A percentile compares a stretch with the other conserved stretches of the same genome.
Conservation (phyloP, 2,888 invertebrate genomes). For the Watsonalla cultraria region DNA sequence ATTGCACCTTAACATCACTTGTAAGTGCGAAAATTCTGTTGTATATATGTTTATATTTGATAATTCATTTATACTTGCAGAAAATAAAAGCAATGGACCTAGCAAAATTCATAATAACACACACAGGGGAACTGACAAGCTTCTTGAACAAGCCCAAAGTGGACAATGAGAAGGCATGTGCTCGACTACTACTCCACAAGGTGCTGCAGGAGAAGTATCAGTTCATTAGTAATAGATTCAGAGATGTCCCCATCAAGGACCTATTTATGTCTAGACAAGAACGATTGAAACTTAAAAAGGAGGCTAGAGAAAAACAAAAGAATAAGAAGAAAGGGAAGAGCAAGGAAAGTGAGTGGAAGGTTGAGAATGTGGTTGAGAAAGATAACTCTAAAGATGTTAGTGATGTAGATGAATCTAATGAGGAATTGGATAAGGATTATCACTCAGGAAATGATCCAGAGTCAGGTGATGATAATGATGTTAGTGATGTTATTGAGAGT, state of each 20-base stretch:
- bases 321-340: conserved; percentile 44
- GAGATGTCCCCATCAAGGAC: conserved; percentile 60
- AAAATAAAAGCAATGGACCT: conserved; percentile 67
- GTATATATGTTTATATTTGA: not conserved
- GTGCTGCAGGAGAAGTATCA: conserved; percentile 60
- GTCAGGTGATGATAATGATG: conserved; percentile 7
- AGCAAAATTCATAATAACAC: conserved; percentile 62
- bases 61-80: conserved; percentile 36
- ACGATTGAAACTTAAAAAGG: conserved; percentile 59
- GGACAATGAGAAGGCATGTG: conserved; percentile 60
- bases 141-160: conserved; percentile 58
- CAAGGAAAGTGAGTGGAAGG: conserved; percentile 50
- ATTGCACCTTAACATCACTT: too few relatives aligned
- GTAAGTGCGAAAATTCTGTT: too few relatives aligned
- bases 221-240: conserved; percentile 50
- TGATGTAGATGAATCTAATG: conserved; percentile 2
- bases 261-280: conserved; percentile 66
- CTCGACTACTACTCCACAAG: conserved; percentile 61
- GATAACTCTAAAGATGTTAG: conserved; percentile 9
- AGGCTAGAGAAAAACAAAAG: conserved; percentile 55
- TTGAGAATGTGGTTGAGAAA: conserved; percentile 32
- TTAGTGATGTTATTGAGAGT: conserved; percentile 10
- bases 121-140: conserved; percentile 50
- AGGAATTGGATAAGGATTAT: conserved; percentile 14
- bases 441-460: conserved; percentile 1